Base-by-base conservation (phyloP, 2,797 vertebrate species). In the Enteromius argenteus region DNA sequence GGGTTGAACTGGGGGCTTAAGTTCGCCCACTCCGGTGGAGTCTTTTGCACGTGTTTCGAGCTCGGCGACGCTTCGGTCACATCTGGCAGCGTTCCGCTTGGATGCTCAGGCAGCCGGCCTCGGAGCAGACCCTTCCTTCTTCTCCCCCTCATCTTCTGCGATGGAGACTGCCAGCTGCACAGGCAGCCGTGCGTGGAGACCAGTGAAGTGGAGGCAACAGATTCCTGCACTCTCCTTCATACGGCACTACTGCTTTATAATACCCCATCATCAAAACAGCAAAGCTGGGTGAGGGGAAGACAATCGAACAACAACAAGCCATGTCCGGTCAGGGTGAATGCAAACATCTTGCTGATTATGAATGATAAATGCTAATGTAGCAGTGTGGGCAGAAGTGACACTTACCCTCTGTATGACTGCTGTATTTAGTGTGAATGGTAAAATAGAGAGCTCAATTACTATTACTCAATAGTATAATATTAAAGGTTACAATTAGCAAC, bases 51-150 rank as follows among this genome's bases (percentile, higher is more conserved):
- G 79, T 85, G 85, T 81, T 87, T 80, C 69, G 83, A 79, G 23
- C 11, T 86, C 90, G 88, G 89, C 84, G 89, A 90, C 89, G 87
- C 84, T 86, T 71, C 7, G 66, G 88, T 92, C 91, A 90, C 92
- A 92, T 92, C 92, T 92, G 91, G 87, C 89, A 90, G 84, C 77
- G 90, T 91, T 89, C 91, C 88, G 89, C 91, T 90, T 92, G 84
- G 76, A 66, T 87, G 84, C 85, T 68, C 44, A 68, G 21, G 66
- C 85, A 86, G 84, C 74, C 86, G 60, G 77, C 85, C 66, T 76
- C 84, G 82, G 79, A 80, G 73, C 66, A 39, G 81, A 79, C 85
- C 49, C 73, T 88, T 89, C 66, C 83, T 79, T 84, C 83, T 91
- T 79, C 80, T 87, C 62, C 83, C 69, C 73, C 72, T 87, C 86